Conservation (phyloP, 2,888 invertebrate genomes). For the Diogma glabrata region DNA sequence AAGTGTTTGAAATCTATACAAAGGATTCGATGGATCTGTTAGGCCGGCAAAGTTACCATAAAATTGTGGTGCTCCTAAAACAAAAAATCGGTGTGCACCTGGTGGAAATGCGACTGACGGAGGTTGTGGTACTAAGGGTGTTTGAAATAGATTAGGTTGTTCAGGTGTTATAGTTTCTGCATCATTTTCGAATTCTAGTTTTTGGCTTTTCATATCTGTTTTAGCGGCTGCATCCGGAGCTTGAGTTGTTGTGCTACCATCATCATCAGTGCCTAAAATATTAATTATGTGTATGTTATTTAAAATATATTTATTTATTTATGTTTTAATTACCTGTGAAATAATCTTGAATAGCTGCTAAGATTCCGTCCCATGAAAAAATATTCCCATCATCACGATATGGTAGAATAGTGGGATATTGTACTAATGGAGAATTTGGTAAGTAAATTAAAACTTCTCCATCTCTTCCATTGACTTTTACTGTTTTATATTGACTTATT, state of each 20-base stretch:
- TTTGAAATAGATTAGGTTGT: too few relatives aligned
- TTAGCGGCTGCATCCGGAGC: background rate
- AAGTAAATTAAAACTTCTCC: background rate
- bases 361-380: background rate
- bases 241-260: too few relatives aligned
- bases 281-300: too few relatives aligned
- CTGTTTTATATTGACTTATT: constrained; percentile 24
- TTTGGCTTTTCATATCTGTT: constrained; percentile 15
- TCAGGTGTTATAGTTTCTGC: constrained; percentile 8
- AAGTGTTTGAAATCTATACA: constrained; percentile 21
- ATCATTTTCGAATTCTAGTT: constrained; percentile 15
- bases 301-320: too few relatives aligned
- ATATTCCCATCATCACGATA: constrained; percentile 20
- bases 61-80: constrained; percentile 43
- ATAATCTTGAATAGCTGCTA: background rate
- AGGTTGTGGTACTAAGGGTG: constrained; percentile 21
- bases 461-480: background rate
- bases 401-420: constrained; percentile 7
- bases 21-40: constrained; percentile 19
- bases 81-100: constrained; percentile 41
- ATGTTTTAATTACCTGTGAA: too few relatives aligned
- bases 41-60: constrained; percentile 25
- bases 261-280: too few relatives aligned
- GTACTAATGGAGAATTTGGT: background rate
- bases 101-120: too few relatives aligned